Conservation (phyloP, 1,140 invertebrate species). For the Homarus americanus region DNA sequence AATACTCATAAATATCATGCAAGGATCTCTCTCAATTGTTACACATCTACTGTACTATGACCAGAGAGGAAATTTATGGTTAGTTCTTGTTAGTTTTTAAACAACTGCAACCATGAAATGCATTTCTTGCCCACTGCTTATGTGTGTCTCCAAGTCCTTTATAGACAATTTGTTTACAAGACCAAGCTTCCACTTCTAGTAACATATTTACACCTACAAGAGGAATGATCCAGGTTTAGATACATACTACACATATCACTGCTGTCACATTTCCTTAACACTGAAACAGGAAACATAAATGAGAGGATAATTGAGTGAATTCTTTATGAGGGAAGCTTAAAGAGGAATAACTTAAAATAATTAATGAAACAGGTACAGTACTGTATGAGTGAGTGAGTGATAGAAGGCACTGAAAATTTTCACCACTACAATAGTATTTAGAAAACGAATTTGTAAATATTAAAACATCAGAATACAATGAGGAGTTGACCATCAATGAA, state of each 20-base stretch:
- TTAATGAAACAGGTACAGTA: not conserved
- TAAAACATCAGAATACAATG: constrained; percentile 7
- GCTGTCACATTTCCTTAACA: not conserved
- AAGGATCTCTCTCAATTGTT: not conserved
- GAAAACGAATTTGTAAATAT: constrained; percentile 2
- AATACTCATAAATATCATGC: not conserved
- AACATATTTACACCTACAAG: not conserved
- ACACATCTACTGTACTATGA: not conserved
- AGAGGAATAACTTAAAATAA: not conserved
- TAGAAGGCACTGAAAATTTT: no score
- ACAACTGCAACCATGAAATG: constrained; percentile 60
- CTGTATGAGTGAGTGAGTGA: not conserved
- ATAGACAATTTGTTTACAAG: not conserved
- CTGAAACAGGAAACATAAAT: not conserved
- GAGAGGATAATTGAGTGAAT: not conserved
- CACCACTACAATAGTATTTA: no score
- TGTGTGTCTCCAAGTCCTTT: constrained; percentile 41
- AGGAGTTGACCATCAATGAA: not conserved
- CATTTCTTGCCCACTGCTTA: constrained; percentile 63
- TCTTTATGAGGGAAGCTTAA: not conserved
- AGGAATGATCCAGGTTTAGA: not conserved
- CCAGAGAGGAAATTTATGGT: not conserved
- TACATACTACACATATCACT: not conserved
- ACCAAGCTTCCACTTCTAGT: not conserved
- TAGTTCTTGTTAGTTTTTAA: constrained; percentile 37